Evolutionary conservation across 2,888 invertebrate genomes (phyloP), one percentile per base, ranked within the genome.

Genomic region (Slavum lentiscoides): DNA sequence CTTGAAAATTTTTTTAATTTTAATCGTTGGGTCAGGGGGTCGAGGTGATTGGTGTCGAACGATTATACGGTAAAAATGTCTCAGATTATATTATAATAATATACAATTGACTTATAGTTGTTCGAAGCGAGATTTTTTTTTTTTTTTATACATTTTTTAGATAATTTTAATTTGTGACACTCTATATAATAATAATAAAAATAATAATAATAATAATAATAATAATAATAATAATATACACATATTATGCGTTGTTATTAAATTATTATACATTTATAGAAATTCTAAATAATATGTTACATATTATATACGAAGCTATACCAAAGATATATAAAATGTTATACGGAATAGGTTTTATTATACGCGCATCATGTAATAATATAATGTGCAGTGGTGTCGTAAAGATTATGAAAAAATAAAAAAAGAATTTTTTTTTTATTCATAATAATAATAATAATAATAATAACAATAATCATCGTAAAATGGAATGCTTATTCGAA

Each of bases 41-140:
- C 49, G 67, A 76, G 75, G 68, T 59, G 67, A 76, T 66, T 59
- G 19, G 23, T 68, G 75, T 76, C 68, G 23, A 59, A 68, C 59
- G 39, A 76, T 76, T 76, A 76, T 76, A 68, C 75, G 68, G 75
- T 76, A 30, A 76, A 68, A 76, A 76, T 49, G 68, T 59, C 59
- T 59, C 9, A 39, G 70, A 72, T 72, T n/a, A 75, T n/a, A 74
- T 55, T 69, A 64, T n/a, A 62, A 73, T 62, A 74, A 66, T 68
- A 43, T 58, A 30, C n/a, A 13, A 43, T 43, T 9, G 59, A 58
- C 49, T 43, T 59, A 30, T 68, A 59, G 68, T 76, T 76, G 17
- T 59, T 66, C n/a, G 39, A 58, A 0, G 15, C 49, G 13, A 49
- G 49, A 49, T 49, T 49, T 49, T 49, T 49, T 9, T 43, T 75